Evolutionary conservation across 2,113 vertebrate species (phyloP).

Genomic region (Aphelocoma coerulescens): DNA sequence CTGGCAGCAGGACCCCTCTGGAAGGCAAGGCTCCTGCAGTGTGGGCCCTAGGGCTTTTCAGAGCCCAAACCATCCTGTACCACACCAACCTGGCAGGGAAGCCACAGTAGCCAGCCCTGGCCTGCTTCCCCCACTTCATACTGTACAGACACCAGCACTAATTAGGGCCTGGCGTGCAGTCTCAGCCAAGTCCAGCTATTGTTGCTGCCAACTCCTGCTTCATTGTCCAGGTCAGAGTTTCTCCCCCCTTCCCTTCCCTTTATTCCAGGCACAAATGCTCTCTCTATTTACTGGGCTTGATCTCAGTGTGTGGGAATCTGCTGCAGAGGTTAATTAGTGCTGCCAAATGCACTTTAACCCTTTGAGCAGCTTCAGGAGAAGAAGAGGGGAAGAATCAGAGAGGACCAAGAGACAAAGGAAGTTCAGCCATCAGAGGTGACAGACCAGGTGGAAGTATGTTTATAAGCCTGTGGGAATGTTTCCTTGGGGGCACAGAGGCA

Average conservation of each 20-base stretch:
- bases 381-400: neutral
- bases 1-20: neutral
- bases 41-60: neutral
- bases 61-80: neutral
- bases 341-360: slow-evolving; percentile 30
- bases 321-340: slow-evolving; percentile 46
- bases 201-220: slow-evolving; percentile 37
- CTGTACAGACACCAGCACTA: slow-evolving; percentile 5
- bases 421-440: neutral
- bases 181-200: slow-evolving; percentile 6
- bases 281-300: slow-evolving; percentile 16
- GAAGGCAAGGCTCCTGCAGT: neutral
- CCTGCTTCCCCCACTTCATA: neutral
- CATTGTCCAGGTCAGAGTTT: slow-evolving; percentile 14
- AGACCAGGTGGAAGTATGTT: neutral
- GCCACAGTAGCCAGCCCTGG: neutral
- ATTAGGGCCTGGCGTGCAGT: neutral
- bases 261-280: neutral
- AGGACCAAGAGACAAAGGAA: neutral
- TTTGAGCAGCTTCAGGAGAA: neutral
- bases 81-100: neutral
- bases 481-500: rapidly evolving
- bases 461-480: neutral
- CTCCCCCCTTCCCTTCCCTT: neutral
- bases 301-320: slow-evolving; percentile 51